Evolutionary conservation across 1,140 invertebrate genomes (phyloP).

Genomic region (Tribolium castaneum): DNA sequence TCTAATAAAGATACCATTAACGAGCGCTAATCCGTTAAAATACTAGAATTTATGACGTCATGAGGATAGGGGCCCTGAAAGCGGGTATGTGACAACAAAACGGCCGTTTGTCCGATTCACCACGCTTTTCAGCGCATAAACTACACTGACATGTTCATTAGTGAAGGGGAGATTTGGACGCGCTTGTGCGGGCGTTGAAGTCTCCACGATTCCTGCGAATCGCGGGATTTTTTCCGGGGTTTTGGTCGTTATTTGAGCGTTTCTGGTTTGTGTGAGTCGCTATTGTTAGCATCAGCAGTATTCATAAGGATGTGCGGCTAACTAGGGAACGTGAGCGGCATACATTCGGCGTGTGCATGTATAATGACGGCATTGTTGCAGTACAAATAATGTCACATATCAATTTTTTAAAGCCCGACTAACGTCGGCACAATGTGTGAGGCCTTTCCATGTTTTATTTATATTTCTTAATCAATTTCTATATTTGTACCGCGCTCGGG

Average conservation of each 20-base stretch:
- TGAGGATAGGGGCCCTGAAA: constrained; percentile 35
- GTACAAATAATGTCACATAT: constrained; percentile 58
- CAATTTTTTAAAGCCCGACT: constrained; percentile 47
- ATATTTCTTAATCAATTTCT: constrained; percentile 44
- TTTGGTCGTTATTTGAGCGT: constrained; percentile 20
- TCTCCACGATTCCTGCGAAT: no score
- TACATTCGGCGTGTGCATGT: constrained; percentile 55
- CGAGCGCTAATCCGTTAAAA: constrained; percentile 26
- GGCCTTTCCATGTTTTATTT: constrained; percentile 48
- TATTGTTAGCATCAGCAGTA: constrained; percentile 56
- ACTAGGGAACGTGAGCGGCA: constrained; percentile 58
- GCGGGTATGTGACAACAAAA: constrained; percentile 53
- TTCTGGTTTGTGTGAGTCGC: constrained; percentile 49
- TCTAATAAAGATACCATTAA: constrained; percentile 39
- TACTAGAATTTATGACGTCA: constrained; percentile 37
- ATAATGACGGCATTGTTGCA: constrained; percentile 57
- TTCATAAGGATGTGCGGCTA: constrained; percentile 58
- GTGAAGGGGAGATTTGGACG: constrained; percentile 14
- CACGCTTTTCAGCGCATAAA: constrained; percentile 53
- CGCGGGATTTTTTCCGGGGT: no score
- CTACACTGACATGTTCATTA: constrained; percentile 56
- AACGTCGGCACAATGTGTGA: constrained; percentile 42
- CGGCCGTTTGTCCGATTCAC: constrained; percentile 51
- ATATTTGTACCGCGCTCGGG: constrained; percentile 21
- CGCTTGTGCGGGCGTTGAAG: no score